Evolutionary conservation across 92 coral and sea anemone genomes (phyloP).

Genomic region (Actinostola sp.): DNA sequence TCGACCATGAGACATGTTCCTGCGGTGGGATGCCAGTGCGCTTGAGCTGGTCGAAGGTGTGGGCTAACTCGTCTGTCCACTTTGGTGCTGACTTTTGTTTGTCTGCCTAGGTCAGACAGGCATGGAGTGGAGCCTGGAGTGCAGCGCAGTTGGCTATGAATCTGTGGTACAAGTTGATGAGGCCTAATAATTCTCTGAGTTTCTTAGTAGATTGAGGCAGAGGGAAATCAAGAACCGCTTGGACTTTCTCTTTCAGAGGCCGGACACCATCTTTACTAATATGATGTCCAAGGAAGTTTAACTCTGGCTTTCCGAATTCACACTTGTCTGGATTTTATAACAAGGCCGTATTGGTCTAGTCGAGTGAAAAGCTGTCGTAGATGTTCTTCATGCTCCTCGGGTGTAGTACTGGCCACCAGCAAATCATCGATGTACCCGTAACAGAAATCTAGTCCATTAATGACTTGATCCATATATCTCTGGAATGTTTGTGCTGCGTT

Average conservation of each 20-base stretch:
- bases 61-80: background rate
- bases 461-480: too few species aligned
- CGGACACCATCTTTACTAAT: slow-evolving; percentile 11
- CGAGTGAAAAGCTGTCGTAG: too few species aligned
- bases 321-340: slow-evolving; percentile 20
- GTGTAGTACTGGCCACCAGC: too few species aligned
- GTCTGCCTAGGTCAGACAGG: slow-evolving; percentile 28
- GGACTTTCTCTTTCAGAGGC: slow-evolving; percentile 37
- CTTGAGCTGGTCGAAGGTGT: too few species aligned
- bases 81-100: slow-evolving; percentile 20
- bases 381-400: too few species aligned
- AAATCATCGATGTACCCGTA: too few species aligned
- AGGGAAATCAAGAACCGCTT: slow-evolving; percentile 18
- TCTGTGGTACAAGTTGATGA: slow-evolving; percentile 40
- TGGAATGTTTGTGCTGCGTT: too few species aligned
- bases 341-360: too few species aligned
- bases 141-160: slow-evolving; percentile 12
- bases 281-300: slow-evolving; percentile 28
- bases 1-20: slow-evolving; percentile 26
- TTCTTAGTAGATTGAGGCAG: slow-evolving; percentile 15
- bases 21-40: slow-evolving; percentile 15
- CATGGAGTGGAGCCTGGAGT: too few species aligned
- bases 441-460: too few species aligned
- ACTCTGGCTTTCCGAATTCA: slow-evolving; percentile 8
- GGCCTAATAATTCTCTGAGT: slow-evolving; percentile 40